Conservation (phyloP, 2,113 vertebrate species). For the Albula goreensis region DNA sequence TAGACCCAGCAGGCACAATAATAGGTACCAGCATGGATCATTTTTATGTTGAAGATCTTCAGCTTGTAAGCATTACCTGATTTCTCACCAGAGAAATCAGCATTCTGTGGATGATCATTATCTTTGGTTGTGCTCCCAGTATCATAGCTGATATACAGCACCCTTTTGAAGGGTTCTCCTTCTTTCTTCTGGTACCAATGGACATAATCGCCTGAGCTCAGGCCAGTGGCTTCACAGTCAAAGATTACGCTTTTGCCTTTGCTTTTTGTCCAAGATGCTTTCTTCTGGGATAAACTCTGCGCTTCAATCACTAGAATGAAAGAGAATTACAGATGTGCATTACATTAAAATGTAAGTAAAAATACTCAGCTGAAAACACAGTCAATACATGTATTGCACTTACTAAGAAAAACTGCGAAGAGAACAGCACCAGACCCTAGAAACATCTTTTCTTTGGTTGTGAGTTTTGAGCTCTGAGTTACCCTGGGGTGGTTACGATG, state of each 20-base stretch:
- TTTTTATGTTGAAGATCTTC: neutral
- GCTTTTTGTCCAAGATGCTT: neutral
- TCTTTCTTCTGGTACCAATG: slow-evolving; percentile 7
- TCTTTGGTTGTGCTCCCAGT: neutral
- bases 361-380: too few relatives aligned
- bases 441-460: neutral
- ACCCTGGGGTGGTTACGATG: neutral
- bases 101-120: neutral
- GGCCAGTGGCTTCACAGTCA: neutral
- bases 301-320: neutral
- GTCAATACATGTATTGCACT: neutral
- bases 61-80: neutral
- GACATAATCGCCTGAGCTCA: neutral
- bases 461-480: neutral
- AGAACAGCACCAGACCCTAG: neutral
- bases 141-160: neutral
- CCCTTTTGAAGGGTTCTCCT: slow-evolving; percentile 19
- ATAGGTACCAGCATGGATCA: slow-evolving; percentile 12
- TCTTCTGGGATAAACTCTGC: neutral
- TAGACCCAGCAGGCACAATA: slow-evolving; percentile 35
- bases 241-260: neutral
- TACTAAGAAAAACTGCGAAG: neutral
- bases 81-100: neutral
- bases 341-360: too few relatives aligned
- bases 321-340: neutral